Evolutionary conservation across 2,888 invertebrate genomes (phyloP).

Genomic region (Melanargia galathea): DNA sequence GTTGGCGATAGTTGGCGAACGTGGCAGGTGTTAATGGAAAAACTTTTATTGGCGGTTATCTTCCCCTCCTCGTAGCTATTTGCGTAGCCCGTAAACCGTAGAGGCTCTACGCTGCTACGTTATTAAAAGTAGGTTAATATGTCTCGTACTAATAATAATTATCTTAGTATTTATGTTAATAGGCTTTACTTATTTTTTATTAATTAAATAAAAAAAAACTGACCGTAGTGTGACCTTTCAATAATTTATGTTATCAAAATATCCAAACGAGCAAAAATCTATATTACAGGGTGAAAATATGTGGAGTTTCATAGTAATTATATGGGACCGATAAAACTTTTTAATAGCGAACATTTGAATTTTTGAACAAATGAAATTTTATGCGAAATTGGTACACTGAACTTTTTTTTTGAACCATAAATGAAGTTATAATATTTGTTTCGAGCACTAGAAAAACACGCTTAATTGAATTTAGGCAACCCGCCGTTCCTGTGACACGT

Average conservation of each 20-base stretch:
- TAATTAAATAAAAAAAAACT: too few species aligned
- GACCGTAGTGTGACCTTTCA: too few species aligned
- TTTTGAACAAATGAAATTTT: too few species aligned
- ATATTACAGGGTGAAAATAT: too few species aligned
- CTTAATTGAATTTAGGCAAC: slow-evolving; percentile 11
- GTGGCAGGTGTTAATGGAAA: slow-evolving; percentile 52
- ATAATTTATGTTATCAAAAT: too few species aligned
- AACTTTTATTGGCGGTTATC: slow-evolving; percentile 47
- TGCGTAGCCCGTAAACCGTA: slow-evolving; percentile 32
- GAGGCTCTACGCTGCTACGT: slow-evolving; percentile 31
- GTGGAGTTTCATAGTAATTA: too few species aligned
- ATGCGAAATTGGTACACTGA: too few species aligned
- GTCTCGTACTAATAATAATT: too few species aligned
- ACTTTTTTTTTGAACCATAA: too few species aligned
- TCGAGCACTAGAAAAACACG: not conserved
- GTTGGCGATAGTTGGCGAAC: slow-evolving; percentile 18
- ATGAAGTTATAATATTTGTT: not conserved
- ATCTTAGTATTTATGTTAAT: not conserved
- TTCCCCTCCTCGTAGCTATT: slow-evolving; percentile 34
- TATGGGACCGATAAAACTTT: too few species aligned
- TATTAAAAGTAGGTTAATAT: slow-evolving; percentile 21
- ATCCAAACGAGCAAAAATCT: too few species aligned
- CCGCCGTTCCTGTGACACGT: not conserved
- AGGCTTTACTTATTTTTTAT: not conserved
- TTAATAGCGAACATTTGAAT: too few species aligned